These are phyloP conservation scores for Monomorium pharaonis DNA, from an alignment of 1,140 invertebrate species.

Conservation along the genomic window DNA sequence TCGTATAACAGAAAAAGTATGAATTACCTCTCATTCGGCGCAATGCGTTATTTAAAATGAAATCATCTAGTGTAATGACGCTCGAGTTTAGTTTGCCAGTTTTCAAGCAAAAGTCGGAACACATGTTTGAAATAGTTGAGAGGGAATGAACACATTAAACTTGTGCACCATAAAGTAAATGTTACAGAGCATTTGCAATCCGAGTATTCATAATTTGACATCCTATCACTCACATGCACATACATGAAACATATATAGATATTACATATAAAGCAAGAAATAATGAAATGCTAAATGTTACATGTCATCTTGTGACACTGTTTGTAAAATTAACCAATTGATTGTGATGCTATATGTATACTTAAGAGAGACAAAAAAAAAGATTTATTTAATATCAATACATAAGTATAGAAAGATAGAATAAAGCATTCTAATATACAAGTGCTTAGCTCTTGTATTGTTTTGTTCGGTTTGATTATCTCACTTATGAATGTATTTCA, in stretches of 20 bases:
- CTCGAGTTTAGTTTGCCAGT: not conserved
- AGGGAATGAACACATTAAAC: not conserved
- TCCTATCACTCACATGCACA: not conserved
- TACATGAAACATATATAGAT: not conserved
- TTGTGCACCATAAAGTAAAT: not conserved
- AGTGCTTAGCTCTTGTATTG: no score
- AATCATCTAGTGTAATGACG: constrained; percentile 3
- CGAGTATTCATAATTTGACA: not conserved
- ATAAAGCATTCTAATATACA: no score
- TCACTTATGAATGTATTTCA: no score
- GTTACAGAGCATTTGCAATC: not conserved
- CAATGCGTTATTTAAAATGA: not conserved
- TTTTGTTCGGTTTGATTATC: no score
- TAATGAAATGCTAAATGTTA: not conserved
- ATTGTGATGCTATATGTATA: no score
- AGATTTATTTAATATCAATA: no score
- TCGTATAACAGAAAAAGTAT: not conserved
- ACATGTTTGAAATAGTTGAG: not conserved
- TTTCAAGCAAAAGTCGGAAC: not conserved
- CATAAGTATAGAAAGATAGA: no score
- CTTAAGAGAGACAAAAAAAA: no score
- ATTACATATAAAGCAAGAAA: not conserved
- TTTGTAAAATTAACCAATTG: no score
- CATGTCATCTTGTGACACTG: no score
- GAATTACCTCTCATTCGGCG: not conserved